Evolutionary conservation across 2,113 vertebrate species (phyloP), one percentile per base, ranked within the genome.

Genomic region (Zosterops japonicus): DNA sequence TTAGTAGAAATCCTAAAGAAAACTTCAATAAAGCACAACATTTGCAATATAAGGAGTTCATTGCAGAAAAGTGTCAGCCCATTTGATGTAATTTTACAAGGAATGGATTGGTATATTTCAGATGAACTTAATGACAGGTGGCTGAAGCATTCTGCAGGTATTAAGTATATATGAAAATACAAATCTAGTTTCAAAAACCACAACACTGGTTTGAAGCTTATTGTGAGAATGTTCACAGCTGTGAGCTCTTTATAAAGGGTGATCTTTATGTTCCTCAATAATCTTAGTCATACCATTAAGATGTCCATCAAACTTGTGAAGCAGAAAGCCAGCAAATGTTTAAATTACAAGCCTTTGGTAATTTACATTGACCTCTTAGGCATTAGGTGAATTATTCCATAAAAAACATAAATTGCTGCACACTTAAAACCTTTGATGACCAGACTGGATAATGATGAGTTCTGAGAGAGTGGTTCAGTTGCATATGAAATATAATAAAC

Each of bases 251-350:
- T 65, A 41, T 25, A 80, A 75, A 83, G 18, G 41, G 27, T 70
- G 42, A 53, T 75, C 31, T 67, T 84, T 71, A 59, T 44, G 33
- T 64, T 91, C 44, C 80, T 87, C 59, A 46, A 6, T 82, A 88
- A 85, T 76, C 64, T 88, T 67, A 79, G 53, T 67, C 44, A n/a
- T 77, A 52, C 21, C 11, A 53, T 85, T 89, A 89, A 70, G 41
- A 81, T 39, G 36, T 55, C 83, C 23, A 60, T 77, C 69, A 87
- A 95, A 83, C 16, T 64, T 59, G 28, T 55, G 50, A 95, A 72
- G 59, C 42, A 95, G 68, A 90, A 95, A 90, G 57, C 41, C 46
- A 77, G 35, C 8, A 91, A 94, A 95, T 77, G 16, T 61, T 79
- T 93, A 86, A 88, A 91, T 93, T 94, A 83, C 23, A 77, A 33